A percentile compares a stretch with the other conserved stretches of the same genome.
These are phyloP conservation scores for Chiloscyllium punctatum DNA, from an alignment of 2,797 vertebrate species.

Conservation along the genomic window DNA sequence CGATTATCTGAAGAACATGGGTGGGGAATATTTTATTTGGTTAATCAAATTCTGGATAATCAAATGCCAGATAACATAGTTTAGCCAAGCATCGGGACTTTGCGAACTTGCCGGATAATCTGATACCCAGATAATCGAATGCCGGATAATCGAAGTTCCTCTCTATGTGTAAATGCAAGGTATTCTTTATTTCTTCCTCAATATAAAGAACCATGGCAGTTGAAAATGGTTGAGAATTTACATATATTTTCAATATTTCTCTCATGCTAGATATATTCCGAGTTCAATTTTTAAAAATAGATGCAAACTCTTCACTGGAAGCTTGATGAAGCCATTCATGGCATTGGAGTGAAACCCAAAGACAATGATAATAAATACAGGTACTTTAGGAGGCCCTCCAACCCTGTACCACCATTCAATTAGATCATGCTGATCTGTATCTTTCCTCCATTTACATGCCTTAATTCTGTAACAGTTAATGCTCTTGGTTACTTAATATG, in stretches of 20 bases:
- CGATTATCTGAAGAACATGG: too few relatives aligned
- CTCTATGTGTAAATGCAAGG: neutral
- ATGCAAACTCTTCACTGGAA: neutral
- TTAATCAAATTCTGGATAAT: too few relatives aligned
- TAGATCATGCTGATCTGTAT: neutral
- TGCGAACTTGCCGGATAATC: too few relatives aligned
- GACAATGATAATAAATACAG: neutral
- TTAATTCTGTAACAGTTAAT: neutral
- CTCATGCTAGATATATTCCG: neutral
- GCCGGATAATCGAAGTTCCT: too few relatives aligned
- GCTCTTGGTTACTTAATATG: neutral
- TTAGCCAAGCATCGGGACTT: too few relatives aligned
- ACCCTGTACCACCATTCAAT: neutral
- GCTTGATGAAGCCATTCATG: neutral
- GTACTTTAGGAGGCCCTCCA: neutral
- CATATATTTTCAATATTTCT: neutral
- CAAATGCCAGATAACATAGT: too few relatives aligned
- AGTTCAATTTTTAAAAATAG: neutral
- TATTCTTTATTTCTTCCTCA: neutral
- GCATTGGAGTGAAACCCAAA: neutral
- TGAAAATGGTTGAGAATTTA: neutral
- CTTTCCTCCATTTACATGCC: neutral
- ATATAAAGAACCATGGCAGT: neutral
- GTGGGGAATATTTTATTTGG: too few relatives aligned
- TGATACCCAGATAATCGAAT: too few relatives aligned